These are phyloP conservation scores for Cosmia trapezina DNA, from an alignment of 2,888 invertebrate genomes.

Conservation along the genomic window DNA sequence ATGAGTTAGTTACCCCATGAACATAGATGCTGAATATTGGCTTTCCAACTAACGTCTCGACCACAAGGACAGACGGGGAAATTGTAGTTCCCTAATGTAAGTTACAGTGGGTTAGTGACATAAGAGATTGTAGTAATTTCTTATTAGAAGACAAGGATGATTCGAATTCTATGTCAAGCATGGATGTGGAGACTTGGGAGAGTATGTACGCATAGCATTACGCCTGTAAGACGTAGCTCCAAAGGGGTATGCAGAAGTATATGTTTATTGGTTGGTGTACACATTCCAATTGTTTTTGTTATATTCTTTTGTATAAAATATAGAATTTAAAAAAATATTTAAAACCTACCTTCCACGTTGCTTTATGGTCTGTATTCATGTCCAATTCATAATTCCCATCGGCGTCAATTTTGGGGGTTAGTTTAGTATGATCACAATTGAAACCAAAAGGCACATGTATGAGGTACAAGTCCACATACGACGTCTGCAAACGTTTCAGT, in stretches of 20 bases:
- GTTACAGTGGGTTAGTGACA: neutral
- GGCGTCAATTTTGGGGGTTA: conserved; percentile 89
- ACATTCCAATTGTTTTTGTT: neutral
- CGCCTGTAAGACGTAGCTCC: neutral
- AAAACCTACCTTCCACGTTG: conserved; percentile 92
- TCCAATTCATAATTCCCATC: conserved; percentile 92
- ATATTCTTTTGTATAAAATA: neutral
- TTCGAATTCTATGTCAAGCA: neutral
- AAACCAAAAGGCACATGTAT: conserved; percentile 94
- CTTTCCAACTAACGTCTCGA: neutral
- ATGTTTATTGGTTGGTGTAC: neutral
- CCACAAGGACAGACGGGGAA: no score
- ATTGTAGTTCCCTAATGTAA: neutral
- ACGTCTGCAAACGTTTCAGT: conserved; percentile 91
- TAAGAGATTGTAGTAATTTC: neutral
- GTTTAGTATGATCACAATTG: conserved; percentile 87
- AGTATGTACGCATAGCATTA: neutral
- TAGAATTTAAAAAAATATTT: neutral
- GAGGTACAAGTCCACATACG: conserved; percentile 94
- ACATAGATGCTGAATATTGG: neutral
- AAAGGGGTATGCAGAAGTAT: neutral
- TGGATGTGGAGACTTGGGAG: neutral
- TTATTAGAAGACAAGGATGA: neutral
- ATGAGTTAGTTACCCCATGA: neutral
- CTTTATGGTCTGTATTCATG: conserved; percentile 91